Conservation (phyloP, 2,888 invertebrate species). For the Melieria omissa region DNA sequence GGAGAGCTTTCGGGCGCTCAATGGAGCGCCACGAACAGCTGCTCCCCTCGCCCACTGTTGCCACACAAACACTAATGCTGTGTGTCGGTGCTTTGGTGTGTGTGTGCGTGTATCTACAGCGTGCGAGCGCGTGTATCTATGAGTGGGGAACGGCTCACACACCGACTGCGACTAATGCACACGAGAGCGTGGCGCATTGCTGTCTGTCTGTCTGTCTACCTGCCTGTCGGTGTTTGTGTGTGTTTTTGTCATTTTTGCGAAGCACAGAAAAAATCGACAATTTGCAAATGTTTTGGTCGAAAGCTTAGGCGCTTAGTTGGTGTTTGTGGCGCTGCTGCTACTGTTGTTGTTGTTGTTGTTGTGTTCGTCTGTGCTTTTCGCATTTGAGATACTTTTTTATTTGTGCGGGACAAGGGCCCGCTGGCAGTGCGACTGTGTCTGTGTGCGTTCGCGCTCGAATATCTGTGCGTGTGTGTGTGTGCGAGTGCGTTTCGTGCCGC, state of each 20-base stretch:
- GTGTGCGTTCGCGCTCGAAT: conserved; percentile 1
- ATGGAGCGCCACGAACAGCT: no score
- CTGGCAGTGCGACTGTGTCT: background rate
- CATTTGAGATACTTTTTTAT: background rate
- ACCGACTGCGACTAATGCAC: background rate
- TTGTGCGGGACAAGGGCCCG: background rate
- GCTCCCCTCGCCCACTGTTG: no score
- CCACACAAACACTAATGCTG: background rate
- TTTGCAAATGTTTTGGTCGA: conserved; percentile 11
- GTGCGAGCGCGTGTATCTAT: conserved; percentile 18
- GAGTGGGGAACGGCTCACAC: no score
- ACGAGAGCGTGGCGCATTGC: conserved; percentile 21
- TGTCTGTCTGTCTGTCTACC: background rate
- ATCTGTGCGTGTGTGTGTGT: conserved; percentile 7
- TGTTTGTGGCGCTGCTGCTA: background rate
- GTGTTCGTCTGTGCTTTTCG: background rate
- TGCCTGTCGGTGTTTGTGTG: no score
- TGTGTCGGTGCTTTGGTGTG: background rate
- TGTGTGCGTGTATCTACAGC: background rate
- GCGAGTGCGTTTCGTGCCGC: background rate
- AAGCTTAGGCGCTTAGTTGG: conserved; percentile 2
- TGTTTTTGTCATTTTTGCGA: conserved; percentile 9
- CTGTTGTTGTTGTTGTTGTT: conserved; percentile 5
- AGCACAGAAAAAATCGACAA: conserved; percentile 7
- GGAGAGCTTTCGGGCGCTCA: no score